Conservation (phyloP, 2,113 vertebrate genomes). For the Megaleporinus macrocephalus region DNA sequence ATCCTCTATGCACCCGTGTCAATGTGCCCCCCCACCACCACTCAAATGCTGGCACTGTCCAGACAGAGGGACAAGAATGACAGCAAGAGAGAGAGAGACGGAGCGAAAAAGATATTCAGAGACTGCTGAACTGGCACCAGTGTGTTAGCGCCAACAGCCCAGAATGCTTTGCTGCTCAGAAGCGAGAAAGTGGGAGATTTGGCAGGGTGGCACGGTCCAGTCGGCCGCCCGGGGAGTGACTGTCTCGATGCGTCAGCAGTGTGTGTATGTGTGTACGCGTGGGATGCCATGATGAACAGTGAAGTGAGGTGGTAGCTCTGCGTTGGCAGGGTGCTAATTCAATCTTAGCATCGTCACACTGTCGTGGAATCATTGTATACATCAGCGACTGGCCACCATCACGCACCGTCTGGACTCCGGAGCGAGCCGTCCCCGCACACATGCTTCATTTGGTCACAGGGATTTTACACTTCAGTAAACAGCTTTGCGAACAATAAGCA, state of each 20-base stretch:
- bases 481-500: neutral
- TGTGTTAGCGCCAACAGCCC: neutral
- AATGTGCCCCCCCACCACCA: neutral
- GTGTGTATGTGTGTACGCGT: constrained; percentile 42
- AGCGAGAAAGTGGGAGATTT: neutral
- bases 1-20: neutral
- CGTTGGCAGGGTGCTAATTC: constrained; percentile 46
- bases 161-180: constrained; percentile 17
- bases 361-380: constrained; percentile 41
- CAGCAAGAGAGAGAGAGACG: neutral
- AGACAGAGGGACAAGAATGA: neutral
- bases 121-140: neutral
- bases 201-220: neutral
- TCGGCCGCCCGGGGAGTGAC: neutral
- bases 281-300: constrained; percentile 39
- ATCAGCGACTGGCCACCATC: constrained; percentile 17
- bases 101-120: neutral
- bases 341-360: constrained; percentile 39
- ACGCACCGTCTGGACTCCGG: constrained; percentile 27
- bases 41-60: neutral
- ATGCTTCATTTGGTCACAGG: neutral
- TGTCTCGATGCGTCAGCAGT: constrained; percentile 8
- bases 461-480: constrained; percentile 23
- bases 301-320: constrained; percentile 28
- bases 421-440: neutral